These are phyloP conservation scores for Hystrix brachyura DNA, from an alignment of 2,113 vertebrate species.

Conservation along the genomic window DNA sequence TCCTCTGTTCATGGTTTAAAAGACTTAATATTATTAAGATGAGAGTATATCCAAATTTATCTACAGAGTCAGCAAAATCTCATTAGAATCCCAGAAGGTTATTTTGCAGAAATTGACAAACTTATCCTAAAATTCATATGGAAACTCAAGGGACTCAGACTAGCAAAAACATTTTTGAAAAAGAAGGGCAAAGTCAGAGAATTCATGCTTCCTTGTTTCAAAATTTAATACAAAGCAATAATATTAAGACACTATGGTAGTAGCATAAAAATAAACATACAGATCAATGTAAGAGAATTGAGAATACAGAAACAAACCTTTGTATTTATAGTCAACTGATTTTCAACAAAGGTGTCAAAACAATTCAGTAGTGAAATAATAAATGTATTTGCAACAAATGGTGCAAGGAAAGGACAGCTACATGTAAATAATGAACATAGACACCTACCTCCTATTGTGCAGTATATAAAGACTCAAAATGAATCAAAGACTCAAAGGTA, in stretches of 20 bases:
- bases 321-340: background rate
- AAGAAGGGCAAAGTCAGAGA: background rate
- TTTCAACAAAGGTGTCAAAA: slow-evolving; percentile 5
- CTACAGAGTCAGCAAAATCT: background rate
- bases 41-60: background rate
- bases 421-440: background rate
- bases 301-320: background rate
- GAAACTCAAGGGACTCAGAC: background rate
- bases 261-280: background rate
- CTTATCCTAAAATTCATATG: slow-evolving; percentile 51
- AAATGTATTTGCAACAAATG: background rate
- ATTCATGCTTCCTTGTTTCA: background rate
- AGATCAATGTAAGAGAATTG: background rate
- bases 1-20: background rate
- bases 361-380: background rate
- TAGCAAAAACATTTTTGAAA: background rate
- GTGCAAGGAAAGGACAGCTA: background rate
- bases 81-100: background rate
- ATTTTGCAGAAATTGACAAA: slow-evolving; percentile 30
- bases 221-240: background rate
- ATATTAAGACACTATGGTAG: background rate
- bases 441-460: background rate
- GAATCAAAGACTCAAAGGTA: background rate
- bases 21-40: slow-evolving; percentile 22
- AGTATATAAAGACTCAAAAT: slow-evolving; percentile 8